Conservation (phyloP, 2,113 vertebrate genomes). For the Grus americana region DNA sequence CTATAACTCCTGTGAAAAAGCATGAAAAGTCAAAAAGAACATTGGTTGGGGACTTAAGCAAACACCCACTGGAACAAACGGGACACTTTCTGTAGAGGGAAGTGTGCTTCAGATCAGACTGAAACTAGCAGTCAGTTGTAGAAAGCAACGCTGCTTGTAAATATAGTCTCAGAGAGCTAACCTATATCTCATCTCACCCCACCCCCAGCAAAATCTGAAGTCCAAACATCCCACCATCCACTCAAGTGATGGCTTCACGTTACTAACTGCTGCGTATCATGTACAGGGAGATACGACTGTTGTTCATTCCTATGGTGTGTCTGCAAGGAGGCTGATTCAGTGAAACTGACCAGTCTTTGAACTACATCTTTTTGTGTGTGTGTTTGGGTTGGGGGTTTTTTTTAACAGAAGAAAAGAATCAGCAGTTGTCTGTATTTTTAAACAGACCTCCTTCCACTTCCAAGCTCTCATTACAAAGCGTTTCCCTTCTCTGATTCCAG, state of each 20-base stretch:
- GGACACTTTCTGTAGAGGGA: neutral
- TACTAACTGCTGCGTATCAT: neutral
- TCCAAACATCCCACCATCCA: neutral
- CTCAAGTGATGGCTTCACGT: neutral
- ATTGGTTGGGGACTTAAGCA: neutral
- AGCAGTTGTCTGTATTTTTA: neutral
- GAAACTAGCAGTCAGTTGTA: neutral
- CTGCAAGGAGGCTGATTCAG: neutral
- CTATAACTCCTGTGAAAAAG: neutral
- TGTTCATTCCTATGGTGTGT: neutral
- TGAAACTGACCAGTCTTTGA: neutral
- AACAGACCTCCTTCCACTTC: neutral
- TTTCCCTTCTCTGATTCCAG: neutral
- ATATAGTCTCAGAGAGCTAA: neutral
- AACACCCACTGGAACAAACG: neutral
- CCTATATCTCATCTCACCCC: neutral
- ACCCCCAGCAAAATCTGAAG: neutral
- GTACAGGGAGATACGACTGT: neutral
- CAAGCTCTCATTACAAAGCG: constrained; percentile 10
- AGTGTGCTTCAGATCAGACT: neutral
- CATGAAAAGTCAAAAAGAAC: neutral
- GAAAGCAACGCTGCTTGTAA: neutral
- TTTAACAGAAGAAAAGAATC: neutral
- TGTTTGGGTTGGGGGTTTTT: neutral
- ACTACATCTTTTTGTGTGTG: neutral